Evolutionary conservation across 2,888 invertebrate genomes (phyloP), one percentile per base, ranked within the genome.

Genomic region (Lasius fuliginosus): DNA sequence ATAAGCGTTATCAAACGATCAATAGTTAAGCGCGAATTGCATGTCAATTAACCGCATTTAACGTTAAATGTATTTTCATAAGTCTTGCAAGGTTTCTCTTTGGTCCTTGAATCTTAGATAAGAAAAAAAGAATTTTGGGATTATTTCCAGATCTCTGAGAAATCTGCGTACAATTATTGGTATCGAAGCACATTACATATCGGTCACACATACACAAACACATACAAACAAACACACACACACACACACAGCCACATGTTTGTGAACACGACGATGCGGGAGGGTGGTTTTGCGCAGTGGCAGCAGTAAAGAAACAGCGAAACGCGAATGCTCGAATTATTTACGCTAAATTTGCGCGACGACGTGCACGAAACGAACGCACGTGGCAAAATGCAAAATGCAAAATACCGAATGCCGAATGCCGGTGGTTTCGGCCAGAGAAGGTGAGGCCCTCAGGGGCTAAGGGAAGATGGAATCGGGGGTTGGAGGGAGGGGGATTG

Each of bases 271-370:
- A 11, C 42, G 76, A 42, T n/a, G 30, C 36, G 12, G 9, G 18
- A n/a, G 42, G 30, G 60, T 12, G 67, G 49, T 73, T 73, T 79
- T 79, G 87, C 83, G 64, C 83, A 56, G 49, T 11, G 33, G 53
- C 76, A 46, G 53, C 53, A 53, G 49, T 71, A 46, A 62, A 58
- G 83, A 84, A 73, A 67, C 74, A 77, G 84, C 74, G 67, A 84
- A 89, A 90, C 91, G 90, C 90, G 84, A 92, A 92, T 91, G 92
- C 87, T 90, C 89, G 88, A 90, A 91, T 94, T 93, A 93, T 93
- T 93, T 92, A 93, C 92, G 93, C 89, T 91, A 92, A 94, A 94
- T 94, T 94, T 94, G 92, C 89, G 46, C 92, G 91, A 60, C 71
- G 84, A 76, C 85, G 79, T 79, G 86, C 82, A 88, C 85, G 84